phyloP scores from a whole-genome alignment of 2,888 invertebrate genomes.

The Hirtodrosophila histrioides region DNA sequence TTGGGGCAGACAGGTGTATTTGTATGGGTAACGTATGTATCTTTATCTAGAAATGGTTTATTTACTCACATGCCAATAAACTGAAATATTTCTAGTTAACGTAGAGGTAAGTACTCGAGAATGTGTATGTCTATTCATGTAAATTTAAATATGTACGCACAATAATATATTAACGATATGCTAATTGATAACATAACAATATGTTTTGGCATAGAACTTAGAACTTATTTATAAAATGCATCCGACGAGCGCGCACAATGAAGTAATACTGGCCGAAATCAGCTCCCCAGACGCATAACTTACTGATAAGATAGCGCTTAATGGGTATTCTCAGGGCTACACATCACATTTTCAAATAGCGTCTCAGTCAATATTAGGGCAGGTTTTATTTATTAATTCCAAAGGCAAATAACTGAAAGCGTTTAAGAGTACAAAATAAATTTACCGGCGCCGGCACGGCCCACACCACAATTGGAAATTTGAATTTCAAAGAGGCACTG shows the following conservation, averaged over 20 bases:
- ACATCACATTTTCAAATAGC: background rate
- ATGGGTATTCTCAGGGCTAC: slow-evolving; percentile 49
- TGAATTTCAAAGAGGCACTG: slow-evolving; percentile 23
- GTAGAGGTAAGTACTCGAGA: background rate
- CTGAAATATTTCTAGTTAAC: slow-evolving; percentile 2
- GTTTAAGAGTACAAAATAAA: background rate
- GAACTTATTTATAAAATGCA: slow-evolving; percentile 42
- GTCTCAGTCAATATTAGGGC: background rate
- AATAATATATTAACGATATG: background rate
- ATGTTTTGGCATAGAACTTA: slow-evolving; percentile 5
- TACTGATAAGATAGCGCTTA: slow-evolving; percentile 63
- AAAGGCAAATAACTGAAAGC: background rate
- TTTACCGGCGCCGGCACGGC: slow-evolving; percentile 16
- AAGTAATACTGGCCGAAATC: slow-evolving; percentile 67
- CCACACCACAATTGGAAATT: slow-evolving; percentile 20
- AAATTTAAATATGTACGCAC: background rate
- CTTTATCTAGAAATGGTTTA: slow-evolving; percentile 32
- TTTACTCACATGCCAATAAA: slow-evolving; percentile 42
- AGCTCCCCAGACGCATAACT: slow-evolving; percentile 30
- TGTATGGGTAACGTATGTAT: slow-evolving; percentile 21
- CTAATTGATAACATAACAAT: slow-evolving; percentile 18
- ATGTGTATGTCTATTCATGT: background rate
- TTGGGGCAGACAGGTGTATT: slow-evolving; percentile 22
- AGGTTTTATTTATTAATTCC: slow-evolving; percentile 2
- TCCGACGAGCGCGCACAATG: slow-evolving; percentile 44